Conservation (phyloP, 2,797 vertebrate species). For the Muscicapa comitata region DNA sequence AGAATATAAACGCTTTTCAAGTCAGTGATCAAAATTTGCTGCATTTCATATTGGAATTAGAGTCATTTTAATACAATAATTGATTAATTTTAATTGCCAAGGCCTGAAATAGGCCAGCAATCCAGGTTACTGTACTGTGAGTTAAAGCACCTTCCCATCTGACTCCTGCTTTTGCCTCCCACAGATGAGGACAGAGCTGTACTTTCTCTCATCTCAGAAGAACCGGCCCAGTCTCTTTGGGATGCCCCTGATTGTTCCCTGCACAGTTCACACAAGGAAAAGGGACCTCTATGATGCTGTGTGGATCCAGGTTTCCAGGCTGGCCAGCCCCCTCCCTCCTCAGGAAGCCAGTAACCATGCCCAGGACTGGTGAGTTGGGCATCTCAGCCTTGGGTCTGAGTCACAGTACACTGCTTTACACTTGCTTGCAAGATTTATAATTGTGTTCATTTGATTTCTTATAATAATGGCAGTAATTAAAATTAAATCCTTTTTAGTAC, state of each 20-base stretch:
- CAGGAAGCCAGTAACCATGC: slow-evolving; percentile 99
- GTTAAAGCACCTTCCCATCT: neutral
- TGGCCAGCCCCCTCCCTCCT: slow-evolving; percentile 94
- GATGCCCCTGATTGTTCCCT: slow-evolving; percentile 97
- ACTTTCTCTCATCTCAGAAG: slow-evolving; percentile 98
- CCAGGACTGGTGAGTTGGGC: slow-evolving; percentile 89
- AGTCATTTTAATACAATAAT: neutral
- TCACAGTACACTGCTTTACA: fast-evolving
- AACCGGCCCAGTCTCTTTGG: slow-evolving; percentile 96
- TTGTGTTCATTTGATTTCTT: neutral
- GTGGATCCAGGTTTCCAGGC: slow-evolving; percentile 97
- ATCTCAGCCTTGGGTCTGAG: neutral
- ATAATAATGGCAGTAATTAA: neutral
- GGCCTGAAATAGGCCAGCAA: neutral
- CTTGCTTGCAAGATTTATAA: neutral
- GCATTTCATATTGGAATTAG: neutral
- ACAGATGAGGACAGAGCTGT: slow-evolving; percentile 95
- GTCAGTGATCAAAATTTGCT: neutral
- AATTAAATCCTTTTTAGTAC: neutral
- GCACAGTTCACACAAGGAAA: slow-evolving; percentile 91
- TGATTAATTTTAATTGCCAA: neutral
- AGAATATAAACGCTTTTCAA: neutral
- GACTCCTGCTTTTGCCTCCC: neutral
- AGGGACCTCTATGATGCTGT: slow-evolving; percentile 94
- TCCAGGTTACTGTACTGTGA: fast-evolving